Conservation (phyloP, 2,113 vertebrate genomes). For the Balaeniceps rex region DNA sequence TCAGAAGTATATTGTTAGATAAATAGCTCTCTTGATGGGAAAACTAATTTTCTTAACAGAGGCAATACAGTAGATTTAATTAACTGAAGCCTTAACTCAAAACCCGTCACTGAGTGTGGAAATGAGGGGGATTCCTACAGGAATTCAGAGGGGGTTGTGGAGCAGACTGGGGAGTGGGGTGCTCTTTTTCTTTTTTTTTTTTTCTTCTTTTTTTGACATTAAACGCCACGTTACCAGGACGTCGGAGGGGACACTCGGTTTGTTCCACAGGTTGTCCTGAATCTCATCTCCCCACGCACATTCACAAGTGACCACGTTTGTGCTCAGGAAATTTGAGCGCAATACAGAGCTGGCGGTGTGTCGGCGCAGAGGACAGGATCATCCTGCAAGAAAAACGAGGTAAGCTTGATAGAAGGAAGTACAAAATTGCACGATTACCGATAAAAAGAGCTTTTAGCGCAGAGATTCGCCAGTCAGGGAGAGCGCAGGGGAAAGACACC, state of each 20-base stretch:
- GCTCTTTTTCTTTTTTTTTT: not conserved
- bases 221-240: not conserved
- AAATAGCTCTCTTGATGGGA: not conserved
- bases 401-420: not conserved
- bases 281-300: not conserved
- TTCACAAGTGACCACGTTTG: accelerated
- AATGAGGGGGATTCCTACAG: not conserved
- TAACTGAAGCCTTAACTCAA: not conserved
- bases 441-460: not conserved
- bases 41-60: not conserved
- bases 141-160: not conserved
- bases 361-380: not conserved
- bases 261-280: not conserved
- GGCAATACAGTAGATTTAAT: not conserved
- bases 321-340: not conserved
- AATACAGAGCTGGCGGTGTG: accelerated
- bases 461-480: not conserved
- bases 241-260: not conserved
- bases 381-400: accelerated
- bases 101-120: not conserved
- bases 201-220: not conserved
- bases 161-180: not conserved
- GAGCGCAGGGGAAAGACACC: too few species aligned
- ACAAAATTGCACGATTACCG: too few species aligned
- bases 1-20: not conserved